phyloP scores from a whole-genome alignment of 2,797 vertebrate genomes.

The Poecilia gillii region DNA sequence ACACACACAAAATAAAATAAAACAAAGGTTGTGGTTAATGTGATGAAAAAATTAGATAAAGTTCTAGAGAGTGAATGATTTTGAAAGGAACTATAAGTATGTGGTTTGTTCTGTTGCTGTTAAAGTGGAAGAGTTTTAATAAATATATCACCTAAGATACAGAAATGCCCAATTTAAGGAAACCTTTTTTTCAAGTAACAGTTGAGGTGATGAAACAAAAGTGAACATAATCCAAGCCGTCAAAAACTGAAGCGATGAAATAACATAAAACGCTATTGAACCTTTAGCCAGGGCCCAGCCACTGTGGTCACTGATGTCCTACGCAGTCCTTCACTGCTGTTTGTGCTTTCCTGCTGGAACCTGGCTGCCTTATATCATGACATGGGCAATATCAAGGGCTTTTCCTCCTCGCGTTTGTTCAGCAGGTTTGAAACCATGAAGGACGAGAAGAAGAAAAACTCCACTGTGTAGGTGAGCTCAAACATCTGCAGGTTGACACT shows the following conservation, averaged over 20 bases:
- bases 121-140: slow-evolving; percentile 16
- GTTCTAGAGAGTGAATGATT: neutral
- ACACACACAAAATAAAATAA: neutral
- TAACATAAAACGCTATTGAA: slow-evolving; percentile 5
- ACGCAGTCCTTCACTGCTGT: slow-evolving; percentile 19
- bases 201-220: neutral
- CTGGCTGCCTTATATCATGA: slow-evolving; percentile 57
- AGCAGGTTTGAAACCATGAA: slow-evolving; percentile 80
- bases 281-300: slow-evolving; percentile 35
- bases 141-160: slow-evolving; percentile 37
- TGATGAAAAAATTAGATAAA: neutral
- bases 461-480: slow-evolving; percentile 78
- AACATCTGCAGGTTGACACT: slow-evolving; percentile 81
- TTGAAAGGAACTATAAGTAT: neutral
- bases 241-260: neutral
- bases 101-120: slow-evolving; percentile 41
- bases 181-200: neutral
- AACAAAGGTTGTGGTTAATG: neutral
- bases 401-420: slow-evolving; percentile 71
- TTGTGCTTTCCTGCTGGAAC: slow-evolving; percentile 18
- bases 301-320: slow-evolving; percentile 31
- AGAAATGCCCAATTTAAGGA: neutral
- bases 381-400: slow-evolving; percentile 70
- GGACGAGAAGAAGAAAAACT: slow-evolving; percentile 82
- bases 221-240: slow-evolving; percentile 8